A percentile compares a stretch with the other conserved stretches of the same genome.
These are phyloP conservation scores for Girardinus metallicus DNA, from an alignment of 2,797 vertebrate genomes.

Conservation along the genomic window DNA sequence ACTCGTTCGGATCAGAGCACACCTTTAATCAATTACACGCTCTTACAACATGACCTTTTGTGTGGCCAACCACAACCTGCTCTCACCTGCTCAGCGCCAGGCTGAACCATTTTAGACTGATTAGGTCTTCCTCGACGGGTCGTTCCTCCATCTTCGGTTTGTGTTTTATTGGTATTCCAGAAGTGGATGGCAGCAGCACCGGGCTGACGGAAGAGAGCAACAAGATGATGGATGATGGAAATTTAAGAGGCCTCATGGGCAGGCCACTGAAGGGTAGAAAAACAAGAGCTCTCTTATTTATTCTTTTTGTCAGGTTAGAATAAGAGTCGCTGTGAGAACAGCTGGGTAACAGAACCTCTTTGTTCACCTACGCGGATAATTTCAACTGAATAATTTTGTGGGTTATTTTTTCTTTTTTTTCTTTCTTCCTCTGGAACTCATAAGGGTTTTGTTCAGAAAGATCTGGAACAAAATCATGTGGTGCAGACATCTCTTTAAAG, in stretches of 20 bases:
- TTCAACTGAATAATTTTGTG: neutral
- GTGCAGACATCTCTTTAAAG: no score
- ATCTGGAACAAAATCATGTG: neutral
- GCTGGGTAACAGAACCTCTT: neutral
- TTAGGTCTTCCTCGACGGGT: constrained; percentile 9
- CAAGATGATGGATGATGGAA: constrained; percentile 34
- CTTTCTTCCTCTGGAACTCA: no score
- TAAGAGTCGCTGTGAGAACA: constrained; percentile 2
- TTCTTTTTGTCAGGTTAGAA: constrained; percentile 4
- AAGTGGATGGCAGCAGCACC: neutral
- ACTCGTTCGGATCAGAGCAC: neutral
- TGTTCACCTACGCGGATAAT: neutral
- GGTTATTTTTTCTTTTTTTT: neutral
- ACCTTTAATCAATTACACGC: neutral
- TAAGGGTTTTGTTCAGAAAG: neutral
- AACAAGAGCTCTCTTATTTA: constrained; percentile 22
- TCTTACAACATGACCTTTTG: constrained; percentile 16
- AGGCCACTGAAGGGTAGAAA: constrained; percentile 14
- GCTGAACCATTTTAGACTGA: neutral
- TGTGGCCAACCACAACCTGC: constrained; percentile 1
- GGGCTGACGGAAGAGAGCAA: constrained; percentile 11
- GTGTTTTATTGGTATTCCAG: constrained; percentile 32
- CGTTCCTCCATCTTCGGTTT: constrained; percentile 24
- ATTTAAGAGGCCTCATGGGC: constrained; percentile 26
- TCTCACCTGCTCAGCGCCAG: neutral